Evolutionary conservation across 2,113 vertebrate species (phyloP), one percentile per base, ranked within the genome.

Genomic region (Ursus arctos): DNA sequence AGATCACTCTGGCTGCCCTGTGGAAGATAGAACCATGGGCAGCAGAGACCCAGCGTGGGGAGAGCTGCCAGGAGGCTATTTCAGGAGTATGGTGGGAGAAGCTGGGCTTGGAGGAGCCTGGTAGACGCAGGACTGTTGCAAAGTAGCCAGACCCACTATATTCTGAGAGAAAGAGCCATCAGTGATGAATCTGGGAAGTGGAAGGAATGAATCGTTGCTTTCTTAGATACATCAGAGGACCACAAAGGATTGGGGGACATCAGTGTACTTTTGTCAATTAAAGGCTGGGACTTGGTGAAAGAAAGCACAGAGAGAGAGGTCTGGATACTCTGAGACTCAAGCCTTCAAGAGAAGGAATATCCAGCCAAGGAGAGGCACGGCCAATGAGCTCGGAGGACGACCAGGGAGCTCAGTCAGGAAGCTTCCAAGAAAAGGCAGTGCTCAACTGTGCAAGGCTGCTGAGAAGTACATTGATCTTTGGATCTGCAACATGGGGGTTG

Each of bases 121-220:
- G n/a, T 12, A 61, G 76, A 71, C 0, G 0, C 28, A 14, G 71
- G 24, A 12, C 55, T 33, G 33, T 71, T 69, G 53, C 12, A 8
- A 74, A 63, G 55, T 36, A 74, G 40, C 15, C 31, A 22, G 22
- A 83, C 65, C 59, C 43, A 22, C 71, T 21, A 5, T 77, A 3
- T 57, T 83, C 53, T 28, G 22, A 40, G 79, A 16, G 49, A 65
- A 22, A 63, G 36, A 67, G 28, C 26, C 13, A 15, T 21, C 22
- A 51, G 36, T 13, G 47, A 79, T 36, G 83, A 74, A n/a, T 53
- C 9, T 72, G 18, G 13, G 18, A 47, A 18, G 5, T 53, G 28
- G 14, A 72, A 61, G 49, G 43, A 40, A 36, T 10, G 28, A 15
- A 36, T 18, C 1, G 1, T 67, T 1, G 0, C 69, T 40, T 51